These are phyloP conservation scores for Enteromius viviparus DNA, from an alignment of 2,797 vertebrate species.

Conservation along the genomic window DNA sequence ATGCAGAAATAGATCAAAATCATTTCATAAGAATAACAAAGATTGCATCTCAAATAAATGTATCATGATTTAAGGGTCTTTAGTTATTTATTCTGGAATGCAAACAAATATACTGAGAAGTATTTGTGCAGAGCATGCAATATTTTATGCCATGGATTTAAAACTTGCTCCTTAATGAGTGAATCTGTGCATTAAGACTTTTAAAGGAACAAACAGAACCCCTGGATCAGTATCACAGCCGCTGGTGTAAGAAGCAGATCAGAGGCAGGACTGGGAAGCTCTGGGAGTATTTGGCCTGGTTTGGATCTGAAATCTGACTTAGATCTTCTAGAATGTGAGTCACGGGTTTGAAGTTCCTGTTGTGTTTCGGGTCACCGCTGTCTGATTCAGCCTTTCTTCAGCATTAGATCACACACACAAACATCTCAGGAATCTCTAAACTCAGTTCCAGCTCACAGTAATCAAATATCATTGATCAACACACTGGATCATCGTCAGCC, in stretches of 20 bases:
- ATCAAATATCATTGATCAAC: too few relatives aligned
- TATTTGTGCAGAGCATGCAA: neutral
- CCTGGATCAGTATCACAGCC: neutral
- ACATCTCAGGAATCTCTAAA: neutral
- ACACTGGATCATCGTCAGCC: too few relatives aligned
- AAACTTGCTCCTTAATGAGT: neutral
- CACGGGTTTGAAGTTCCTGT: neutral
- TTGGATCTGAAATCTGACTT: constrained; percentile 9
- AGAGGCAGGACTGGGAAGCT: neutral
- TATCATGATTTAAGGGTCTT: neutral
- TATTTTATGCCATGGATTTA: neutral
- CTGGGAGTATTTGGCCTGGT: neutral
- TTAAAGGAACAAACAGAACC: neutral
- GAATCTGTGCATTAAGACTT: neutral
- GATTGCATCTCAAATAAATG: neutral
- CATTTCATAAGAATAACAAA: neutral
- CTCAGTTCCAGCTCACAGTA: too few relatives aligned
- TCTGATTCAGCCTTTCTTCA: neutral
- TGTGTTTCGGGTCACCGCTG: neutral
- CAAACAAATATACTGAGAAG: too few relatives aligned
- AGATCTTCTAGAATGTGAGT: neutral
- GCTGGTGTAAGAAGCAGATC: neutral
- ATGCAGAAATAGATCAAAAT: neutral
- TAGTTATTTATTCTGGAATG: too few relatives aligned
- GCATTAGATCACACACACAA: constrained; percentile 19